phyloP scores from a whole-genome alignment of 2,888 invertebrate species.

The Coelopa pilipes region DNA sequence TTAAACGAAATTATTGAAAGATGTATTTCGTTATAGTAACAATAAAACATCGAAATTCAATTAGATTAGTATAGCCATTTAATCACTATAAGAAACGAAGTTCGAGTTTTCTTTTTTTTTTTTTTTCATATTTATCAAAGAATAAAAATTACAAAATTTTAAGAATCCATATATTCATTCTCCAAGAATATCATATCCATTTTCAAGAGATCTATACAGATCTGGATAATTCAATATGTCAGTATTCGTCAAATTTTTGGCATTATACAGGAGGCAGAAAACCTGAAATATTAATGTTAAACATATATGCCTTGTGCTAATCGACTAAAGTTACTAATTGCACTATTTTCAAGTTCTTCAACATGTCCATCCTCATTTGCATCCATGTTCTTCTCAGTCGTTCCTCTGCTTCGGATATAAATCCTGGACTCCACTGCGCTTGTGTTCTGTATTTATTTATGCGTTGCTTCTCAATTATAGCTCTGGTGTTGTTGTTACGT shows the following conservation, averaged over 20 bases:
- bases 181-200: constrained; percentile 49
- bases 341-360: constrained; percentile 54
- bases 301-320: neutral
- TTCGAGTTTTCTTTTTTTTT: neutral
- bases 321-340: constrained; percentile 52
- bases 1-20: neutral
- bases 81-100: too few species aligned
- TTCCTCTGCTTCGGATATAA: constrained; percentile 72
- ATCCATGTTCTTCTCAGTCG: constrained; percentile 69
- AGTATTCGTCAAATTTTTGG: constrained; percentile 58
- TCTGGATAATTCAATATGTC: constrained; percentile 61
- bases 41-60: neutral
- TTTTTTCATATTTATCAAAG: neutral
- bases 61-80: neutral
- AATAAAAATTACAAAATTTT: neutral
- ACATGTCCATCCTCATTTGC: constrained; percentile 55
- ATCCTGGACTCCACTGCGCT: constrained; percentile 60
- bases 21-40: neutral
- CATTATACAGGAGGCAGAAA: constrained; percentile 55
- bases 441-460: constrained; percentile 47
- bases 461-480: constrained; percentile 57
- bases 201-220: constrained; percentile 53
- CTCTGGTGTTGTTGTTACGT: constrained; percentile 68
- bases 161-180: neutral
- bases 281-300: constrained; percentile 50